phyloP scores from a whole-genome alignment of 1,140 invertebrate genomes.

The Cotesia vestalis region DNA sequence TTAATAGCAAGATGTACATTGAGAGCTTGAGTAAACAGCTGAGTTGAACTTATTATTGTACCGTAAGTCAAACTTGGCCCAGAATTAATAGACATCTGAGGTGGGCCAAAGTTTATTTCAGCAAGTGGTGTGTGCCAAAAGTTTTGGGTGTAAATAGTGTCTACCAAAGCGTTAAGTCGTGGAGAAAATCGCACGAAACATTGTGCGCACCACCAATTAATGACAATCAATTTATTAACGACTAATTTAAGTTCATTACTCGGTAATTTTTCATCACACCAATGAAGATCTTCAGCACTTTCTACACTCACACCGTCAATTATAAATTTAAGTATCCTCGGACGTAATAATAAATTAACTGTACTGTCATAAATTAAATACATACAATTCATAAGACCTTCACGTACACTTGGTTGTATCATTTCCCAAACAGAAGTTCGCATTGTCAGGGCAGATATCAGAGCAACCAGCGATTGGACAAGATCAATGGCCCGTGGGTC shows the following conservation, averaged over 20 bases:
- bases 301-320: conserved; percentile 64
- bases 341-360: conserved; percentile 59
- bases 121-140: conserved; percentile 64
- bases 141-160: conserved; percentile 61
- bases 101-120: conserved; percentile 63
- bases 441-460: conserved; percentile 56
- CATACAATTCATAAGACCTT: conserved; percentile 62
- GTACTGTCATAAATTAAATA: conserved; percentile 63
- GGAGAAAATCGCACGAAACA: conserved; percentile 62
- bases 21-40: conserved; percentile 63
- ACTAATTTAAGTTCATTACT: conserved; percentile 58
- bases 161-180: conserved; percentile 57
- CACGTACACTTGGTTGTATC: conserved; percentile 54
- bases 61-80: conserved; percentile 61
- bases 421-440: conserved; percentile 56
- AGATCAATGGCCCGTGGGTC: conserved; percentile 61
- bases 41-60: conserved; percentile 63
- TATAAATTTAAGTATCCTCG: conserved; percentile 63
- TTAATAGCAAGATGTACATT: conserved; percentile 45
- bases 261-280: conserved; percentile 59
- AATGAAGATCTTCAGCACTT: conserved; percentile 61
- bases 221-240: conserved; percentile 62
- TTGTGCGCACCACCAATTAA: conserved; percentile 61
- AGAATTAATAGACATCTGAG: conserved; percentile 62
- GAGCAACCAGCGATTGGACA: conserved; percentile 60